Conservation (phyloP, 2,113 vertebrate species). For the Myrmophylax atrothorax region DNA sequence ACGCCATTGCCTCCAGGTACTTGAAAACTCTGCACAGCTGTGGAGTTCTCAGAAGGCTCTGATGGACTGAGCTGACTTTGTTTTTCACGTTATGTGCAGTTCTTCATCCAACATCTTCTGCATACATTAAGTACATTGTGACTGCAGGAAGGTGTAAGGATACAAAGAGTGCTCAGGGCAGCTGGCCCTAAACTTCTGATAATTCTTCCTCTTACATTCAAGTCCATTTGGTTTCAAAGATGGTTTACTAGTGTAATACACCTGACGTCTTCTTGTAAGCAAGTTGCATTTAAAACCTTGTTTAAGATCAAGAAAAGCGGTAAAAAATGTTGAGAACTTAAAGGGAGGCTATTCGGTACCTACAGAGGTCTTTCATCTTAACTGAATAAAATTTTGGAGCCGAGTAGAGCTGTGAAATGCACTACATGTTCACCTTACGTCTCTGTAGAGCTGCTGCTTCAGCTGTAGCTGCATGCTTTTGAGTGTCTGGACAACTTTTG, state of each 20-base stretch:
- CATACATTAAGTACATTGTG: not conserved
- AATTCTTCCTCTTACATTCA: not conserved
- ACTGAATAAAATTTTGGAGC: not conserved
- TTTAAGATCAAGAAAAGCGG: not conserved
- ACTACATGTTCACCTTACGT: not conserved
- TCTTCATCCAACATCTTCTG: not conserved
- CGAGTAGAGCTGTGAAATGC: not conserved
- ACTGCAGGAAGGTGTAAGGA: not conserved
- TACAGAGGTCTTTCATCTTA: not conserved
- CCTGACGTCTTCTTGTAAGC: accelerated
- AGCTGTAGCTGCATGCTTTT: not conserved
- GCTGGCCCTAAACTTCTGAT: not conserved
- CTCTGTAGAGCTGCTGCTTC: not conserved
- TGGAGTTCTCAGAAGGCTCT: not conserved
- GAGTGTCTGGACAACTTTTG: not conserved
- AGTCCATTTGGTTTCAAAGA: not conserved
- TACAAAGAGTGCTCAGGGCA: not conserved
- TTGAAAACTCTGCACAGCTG: not conserved
- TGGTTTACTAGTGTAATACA: not conserved
- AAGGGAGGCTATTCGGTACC: not conserved
- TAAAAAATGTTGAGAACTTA: not conserved
- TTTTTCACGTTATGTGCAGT: not conserved
- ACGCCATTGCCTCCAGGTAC: constrained; percentile 96
- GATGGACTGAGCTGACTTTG: not conserved
- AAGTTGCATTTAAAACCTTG: not conserved